These are phyloP conservation scores for Hippopotamyrus pictus DNA, from an alignment of 2,797 vertebrate genomes.

Conservation along the genomic window DNA sequence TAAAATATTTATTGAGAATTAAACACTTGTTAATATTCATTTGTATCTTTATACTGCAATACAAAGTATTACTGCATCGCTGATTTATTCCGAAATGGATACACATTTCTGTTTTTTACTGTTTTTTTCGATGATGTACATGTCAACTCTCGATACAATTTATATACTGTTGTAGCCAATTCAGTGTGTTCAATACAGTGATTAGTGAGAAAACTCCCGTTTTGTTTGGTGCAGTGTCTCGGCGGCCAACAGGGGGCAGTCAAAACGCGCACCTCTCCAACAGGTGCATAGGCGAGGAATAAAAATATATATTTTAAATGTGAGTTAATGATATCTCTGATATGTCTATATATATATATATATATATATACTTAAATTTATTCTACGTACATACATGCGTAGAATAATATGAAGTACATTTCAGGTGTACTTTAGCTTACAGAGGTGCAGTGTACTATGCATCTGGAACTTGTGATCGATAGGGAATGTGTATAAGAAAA, in stretches of 20 bases:
- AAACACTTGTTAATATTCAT: neutral
- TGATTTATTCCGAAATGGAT: neutral
- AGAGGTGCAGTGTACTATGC: neutral
- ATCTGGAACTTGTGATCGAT: neutral
- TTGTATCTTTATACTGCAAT: neutral
- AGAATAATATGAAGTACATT: neutral
- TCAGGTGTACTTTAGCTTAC: neutral
- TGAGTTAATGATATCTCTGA: neutral
- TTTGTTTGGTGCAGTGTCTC: neutral
- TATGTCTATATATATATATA: neutral
- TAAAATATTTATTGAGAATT: neutral
- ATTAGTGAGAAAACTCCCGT: neutral
- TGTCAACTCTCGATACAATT: neutral
- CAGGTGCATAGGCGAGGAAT: slow-evolving; percentile 36
- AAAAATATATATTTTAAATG: slow-evolving; percentile 8
- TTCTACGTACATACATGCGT: neutral
- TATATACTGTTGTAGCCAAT: neutral
- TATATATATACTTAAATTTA: neutral
- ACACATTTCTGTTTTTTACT: neutral
- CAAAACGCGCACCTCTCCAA: slow-evolving; percentile 32
- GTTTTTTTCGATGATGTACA: neutral
- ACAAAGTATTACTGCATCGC: neutral
- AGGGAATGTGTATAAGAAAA: neutral
- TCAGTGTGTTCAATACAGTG: neutral
- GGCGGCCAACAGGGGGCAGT: slow-evolving; percentile 33